A percentile compares a stretch with the other conserved stretches of the same genome.
Evolutionary conservation across 2,113 vertebrate species (phyloP).

Genomic region (Promerops cafer): DNA sequence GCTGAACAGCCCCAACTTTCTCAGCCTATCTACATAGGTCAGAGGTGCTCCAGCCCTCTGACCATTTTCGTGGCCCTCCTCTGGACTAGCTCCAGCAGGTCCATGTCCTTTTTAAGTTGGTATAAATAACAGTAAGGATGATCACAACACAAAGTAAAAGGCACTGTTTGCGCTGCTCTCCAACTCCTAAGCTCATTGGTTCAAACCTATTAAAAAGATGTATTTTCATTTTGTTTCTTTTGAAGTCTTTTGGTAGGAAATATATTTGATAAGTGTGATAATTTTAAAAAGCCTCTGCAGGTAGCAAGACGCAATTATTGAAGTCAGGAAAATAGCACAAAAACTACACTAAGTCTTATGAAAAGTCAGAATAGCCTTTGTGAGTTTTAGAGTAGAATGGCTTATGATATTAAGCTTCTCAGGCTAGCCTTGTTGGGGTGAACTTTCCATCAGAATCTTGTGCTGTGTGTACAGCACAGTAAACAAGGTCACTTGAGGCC

Average conservation of each 20-base stretch:
- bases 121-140: neutral
- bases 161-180: neutral
- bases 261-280: neutral
- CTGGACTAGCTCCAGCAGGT: neutral
- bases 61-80: neutral
- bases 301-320: neutral
- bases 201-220: neutral
- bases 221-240: neutral
- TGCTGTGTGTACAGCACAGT: neutral
- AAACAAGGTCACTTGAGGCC: neutral
- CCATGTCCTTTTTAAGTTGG: no score
- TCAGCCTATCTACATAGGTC: neutral
- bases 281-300: neutral
- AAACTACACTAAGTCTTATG: neutral
- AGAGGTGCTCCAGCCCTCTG: neutral
- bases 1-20: neutral
- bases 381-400: neutral
- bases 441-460: neutral
- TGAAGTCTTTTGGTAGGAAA: neutral
- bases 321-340: neutral
- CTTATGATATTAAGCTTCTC: neutral
- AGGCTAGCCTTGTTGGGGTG: neutral
- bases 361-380: neutral
- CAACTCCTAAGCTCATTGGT: neutral
- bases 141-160: neutral